These are phyloP conservation scores for Pycnomerus fuliginosus DNA, from an alignment of 2,888 invertebrate genomes.

Conservation along the genomic window DNA sequence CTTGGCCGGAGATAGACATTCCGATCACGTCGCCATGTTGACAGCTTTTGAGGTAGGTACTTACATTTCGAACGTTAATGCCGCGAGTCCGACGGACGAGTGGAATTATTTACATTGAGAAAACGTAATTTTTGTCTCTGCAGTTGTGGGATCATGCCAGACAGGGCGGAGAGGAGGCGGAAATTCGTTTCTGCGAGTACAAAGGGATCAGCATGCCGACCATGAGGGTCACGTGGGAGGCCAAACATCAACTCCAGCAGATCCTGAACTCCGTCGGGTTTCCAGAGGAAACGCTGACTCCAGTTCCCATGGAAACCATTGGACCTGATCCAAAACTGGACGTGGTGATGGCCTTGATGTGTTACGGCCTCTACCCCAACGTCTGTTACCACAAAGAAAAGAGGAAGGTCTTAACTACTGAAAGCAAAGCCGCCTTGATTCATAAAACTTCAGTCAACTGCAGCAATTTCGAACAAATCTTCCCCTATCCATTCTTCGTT, in stretches of 20 bases:
- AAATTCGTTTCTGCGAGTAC: constrained; percentile 84
- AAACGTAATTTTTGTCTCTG: constrained; percentile 15
- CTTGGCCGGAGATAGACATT: constrained; percentile 82
- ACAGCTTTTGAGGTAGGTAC: constrained; percentile 78
- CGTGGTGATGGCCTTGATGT: constrained; percentile 79
- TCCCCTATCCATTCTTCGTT: constrained; percentile 93
- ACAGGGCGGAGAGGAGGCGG: constrained; percentile 71
- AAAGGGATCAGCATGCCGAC: constrained; percentile 86
- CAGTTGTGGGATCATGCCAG: constrained; percentile 72
- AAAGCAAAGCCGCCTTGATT: constrained; percentile 90
- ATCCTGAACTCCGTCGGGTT: constrained; percentile 75
- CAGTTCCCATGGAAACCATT: constrained; percentile 72
- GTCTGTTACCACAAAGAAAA: constrained; percentile 95
- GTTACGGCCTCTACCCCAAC: constrained; percentile 94
- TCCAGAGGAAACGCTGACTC: constrained; percentile 81
- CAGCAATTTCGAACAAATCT: constrained; percentile 76
- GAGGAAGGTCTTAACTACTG: constrained; percentile 91
- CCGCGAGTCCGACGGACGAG: constrained; percentile 4
- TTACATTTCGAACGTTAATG: too few species aligned
- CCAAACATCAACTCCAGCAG: constrained; percentile 68
- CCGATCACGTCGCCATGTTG: constrained; percentile 94
- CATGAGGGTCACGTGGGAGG: constrained; percentile 88
- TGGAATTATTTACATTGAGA: neutral
- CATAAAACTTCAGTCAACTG: constrained; percentile 98
- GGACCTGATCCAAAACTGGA: constrained; percentile 80